phyloP scores from a whole-genome alignment of 2,113 vertebrate genomes.

The Albula glossodonta region DNA sequence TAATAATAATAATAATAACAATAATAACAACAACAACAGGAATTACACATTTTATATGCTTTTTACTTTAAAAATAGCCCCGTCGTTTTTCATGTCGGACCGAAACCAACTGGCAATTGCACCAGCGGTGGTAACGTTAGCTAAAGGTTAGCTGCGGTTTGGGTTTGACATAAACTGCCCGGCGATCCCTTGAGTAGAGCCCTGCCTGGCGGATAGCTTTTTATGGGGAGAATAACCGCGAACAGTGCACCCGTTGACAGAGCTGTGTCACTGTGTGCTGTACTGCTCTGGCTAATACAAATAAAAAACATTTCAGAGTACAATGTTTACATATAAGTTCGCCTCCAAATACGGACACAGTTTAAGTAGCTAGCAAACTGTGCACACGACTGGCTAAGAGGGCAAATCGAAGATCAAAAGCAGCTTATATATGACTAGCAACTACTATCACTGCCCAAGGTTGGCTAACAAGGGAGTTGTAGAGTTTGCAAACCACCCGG shows the following conservation, averaged over 20 bases:
- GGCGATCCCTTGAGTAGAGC: constrained; percentile 47
- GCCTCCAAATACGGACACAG: neutral
- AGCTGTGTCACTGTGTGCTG: constrained; percentile 43
- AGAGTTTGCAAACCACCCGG: neutral
- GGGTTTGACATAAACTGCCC: constrained; percentile 42
- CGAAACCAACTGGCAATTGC: neutral
- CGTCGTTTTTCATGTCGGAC: neutral
- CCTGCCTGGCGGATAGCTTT: constrained; percentile 33
- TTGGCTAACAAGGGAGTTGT: neutral
- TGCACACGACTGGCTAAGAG: neutral
- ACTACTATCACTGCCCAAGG: neutral
- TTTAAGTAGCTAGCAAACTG: neutral
- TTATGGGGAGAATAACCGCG: constrained; percentile 42
- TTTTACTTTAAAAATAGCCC: neutral
- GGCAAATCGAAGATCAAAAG: neutral
- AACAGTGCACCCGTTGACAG: constrained; percentile 43
- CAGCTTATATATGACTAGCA: neutral
- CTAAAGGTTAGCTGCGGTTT: constrained; percentile 33
- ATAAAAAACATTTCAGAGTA: neutral
- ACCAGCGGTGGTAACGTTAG: constrained; percentile 21
- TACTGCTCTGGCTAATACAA: constrained; percentile 37
- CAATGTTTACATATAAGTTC: neutral
- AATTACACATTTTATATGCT: neutral
- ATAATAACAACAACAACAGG: neutral
- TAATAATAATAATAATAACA: neutral